Evolutionary conservation across 2,113 vertebrate species (phyloP).

Genomic region (Oreochromis niloticus): DNA sequence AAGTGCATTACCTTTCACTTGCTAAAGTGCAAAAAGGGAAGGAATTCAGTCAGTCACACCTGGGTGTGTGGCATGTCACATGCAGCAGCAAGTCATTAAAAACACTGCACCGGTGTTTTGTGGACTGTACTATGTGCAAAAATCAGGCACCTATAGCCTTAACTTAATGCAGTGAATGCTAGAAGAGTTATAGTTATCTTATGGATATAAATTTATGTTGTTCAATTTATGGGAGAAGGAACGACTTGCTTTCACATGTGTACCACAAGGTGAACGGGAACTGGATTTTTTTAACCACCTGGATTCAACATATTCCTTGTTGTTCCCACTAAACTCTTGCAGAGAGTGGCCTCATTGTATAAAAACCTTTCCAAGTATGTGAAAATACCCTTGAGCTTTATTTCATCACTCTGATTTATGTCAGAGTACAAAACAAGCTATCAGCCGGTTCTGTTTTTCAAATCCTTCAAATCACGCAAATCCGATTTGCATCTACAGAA

Average conservation of each 20-base stretch:
- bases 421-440: neutral
- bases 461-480: neutral
- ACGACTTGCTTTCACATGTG: neutral
- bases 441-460: neutral
- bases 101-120: neutral
- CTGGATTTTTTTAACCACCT: neutral
- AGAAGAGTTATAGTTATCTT: neutral
- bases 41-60: neutral
- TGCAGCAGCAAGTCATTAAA: neutral
- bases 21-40: neutral
- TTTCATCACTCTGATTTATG: neutral
- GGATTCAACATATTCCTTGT: neutral
- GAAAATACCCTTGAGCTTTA: neutral
- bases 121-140: neutral
- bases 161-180: neutral
- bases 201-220: neutral
- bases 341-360: neutral
- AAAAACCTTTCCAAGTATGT: neutral
- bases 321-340: neutral
- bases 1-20: neutral
- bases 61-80: neutral
- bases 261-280: neutral
- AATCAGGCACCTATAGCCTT: neutral
- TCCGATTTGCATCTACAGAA: neutral
- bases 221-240: neutral